Evolutionary conservation across 1,140 invertebrate species (phyloP), one percentile per base, ranked within the genome.

Genomic region (Drosophila sucinea): DNA sequence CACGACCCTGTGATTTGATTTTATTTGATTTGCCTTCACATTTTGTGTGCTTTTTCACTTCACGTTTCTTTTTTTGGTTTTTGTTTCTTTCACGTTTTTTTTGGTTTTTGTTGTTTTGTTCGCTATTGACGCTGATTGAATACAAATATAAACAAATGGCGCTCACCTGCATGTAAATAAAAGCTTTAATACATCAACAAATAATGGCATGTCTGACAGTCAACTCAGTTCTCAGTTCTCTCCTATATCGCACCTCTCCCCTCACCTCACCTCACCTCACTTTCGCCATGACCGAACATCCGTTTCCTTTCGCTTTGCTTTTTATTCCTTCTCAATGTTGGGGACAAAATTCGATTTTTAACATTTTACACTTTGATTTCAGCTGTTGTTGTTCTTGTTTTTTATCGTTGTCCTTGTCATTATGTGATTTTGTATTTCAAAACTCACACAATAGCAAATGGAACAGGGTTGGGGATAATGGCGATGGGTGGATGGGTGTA

Each of bases 91-190:
- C 11, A 3, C 17, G 35, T 32, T 74, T 25, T 62, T 67, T 65
- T 70, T 51, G 5, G 35, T 38, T 44, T 44, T 61, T 56, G 66
- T 75, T 73, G 64, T 76, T 58, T 62, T 65, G 60, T 65, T 62
- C 65, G 77, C 60, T 76, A 73, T 83, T 83, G 83, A 87, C 83
- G 83, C 83, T 86, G 83, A 86, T 86, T 86, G 83, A 86, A 86
- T 86, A 86, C 83, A 81, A 77, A 85, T 81, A 81, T 80, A 87
- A 87, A 87, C 77, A 87, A 89, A 86, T 86, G 83, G 77, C 76
- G 69, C 72, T 75, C 83, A 86, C 83, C 83, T 82, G 83, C 72
- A 87, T 73, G 79, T 70, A 69, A 86, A 79, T 81, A 86, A 83
- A 82, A 79, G 72, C 83, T 87, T 86, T 86, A 86, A 83, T 87